Base-by-base conservation (phyloP, 2,113 vertebrate species). In the Tyrannus savana region DNA sequence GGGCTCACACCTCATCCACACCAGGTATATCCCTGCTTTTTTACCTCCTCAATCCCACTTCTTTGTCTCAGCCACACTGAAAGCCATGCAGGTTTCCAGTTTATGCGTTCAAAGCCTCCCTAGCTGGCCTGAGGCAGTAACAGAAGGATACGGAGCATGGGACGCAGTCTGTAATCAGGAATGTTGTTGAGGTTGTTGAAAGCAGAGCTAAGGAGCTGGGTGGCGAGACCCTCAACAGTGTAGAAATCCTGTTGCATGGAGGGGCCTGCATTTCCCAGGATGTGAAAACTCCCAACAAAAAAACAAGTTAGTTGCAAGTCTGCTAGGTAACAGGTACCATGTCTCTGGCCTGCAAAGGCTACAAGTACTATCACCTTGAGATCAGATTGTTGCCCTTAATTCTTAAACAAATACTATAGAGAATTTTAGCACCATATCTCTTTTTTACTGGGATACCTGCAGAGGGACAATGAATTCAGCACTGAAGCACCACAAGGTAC, bases 171-270 rank as follows among this genome's bases (percentile, higher is more conserved):
- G 97, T 99, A 98, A 96, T 99, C 99, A 13, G 99, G 99, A 96
- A 99, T 98, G 71, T 99, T 98, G 94, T 99, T 99, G 74, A 99
- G 97, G 90, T 99, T 98, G 95, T 98, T 90, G 14, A 99, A 99
- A 80, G 97, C 99, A 27, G 99, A 99, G 80, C 97, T 98, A 31
- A 99, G 97, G 41, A 99, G 98, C 92, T 99, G 98, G 75, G 97
- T 97, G 24, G 98, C 98, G 6, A 99, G 95, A 63, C 98, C 98
- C 35, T 99, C 98, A 19, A 99, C 98, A 0, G 98, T 98, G 96
- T 99, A 99, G 97, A 99, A 99, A 46, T 99, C 99, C 96, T 99
- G 99, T 85, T 98, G 98, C 97, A 99, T 98, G 83, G 98, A 98
- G n/a, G 97, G 97, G 39, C 99, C 99, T 35, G 98, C 98, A 72